Evolutionary conservation across 2,888 invertebrate genomes (phyloP), one percentile per base, ranked within the genome.

Genomic region (Tetragnatha montana): DNA sequence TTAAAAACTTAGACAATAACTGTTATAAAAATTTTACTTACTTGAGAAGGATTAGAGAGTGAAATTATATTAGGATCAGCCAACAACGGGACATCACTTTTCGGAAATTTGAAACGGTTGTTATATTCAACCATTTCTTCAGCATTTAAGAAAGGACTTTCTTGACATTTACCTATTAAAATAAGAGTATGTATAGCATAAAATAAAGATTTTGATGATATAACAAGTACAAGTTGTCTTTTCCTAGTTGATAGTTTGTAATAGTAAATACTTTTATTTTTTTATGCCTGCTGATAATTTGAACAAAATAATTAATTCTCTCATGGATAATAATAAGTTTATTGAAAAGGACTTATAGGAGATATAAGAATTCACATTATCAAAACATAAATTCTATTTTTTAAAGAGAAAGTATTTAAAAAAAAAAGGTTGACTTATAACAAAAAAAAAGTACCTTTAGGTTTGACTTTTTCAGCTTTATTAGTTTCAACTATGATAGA

Each of bases 101-200:
- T 21, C 4, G 80, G 51, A 17, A 87, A 19, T 79, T 76, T 83
- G 51, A 87, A 87, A 47, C 51, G n/a, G 6, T 50, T 8, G 68
- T 90, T 76, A 19, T 50, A 90, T 22, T 90, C 85, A 51, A 8
- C 68, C 21, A 84, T 47, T 50, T 90, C 90, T 17, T 87, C 82
- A 70, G 83, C 81, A 83, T 21, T 87, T 51, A 90, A 71, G 8
- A 74, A 85, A 12, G 79, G 80, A 75, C 69, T 69, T 8, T 35
- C 78, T n/a, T 51, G 17, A n/a, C 0, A 71, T 71, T 85, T 85
- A 71, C 85, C 85, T 85, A 78, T 21, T 49, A 76, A 85, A 79
- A 79, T 22, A 79, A 4, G 60, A 22, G 68, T 76, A n/a, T 60
- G 49, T 14, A 17, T 79, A 22, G 17, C 14, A 50, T 73, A n/a